phyloP scores from a whole-genome alignment of 1,140 invertebrate genomes.

The Melitaea cinxia region DNA sequence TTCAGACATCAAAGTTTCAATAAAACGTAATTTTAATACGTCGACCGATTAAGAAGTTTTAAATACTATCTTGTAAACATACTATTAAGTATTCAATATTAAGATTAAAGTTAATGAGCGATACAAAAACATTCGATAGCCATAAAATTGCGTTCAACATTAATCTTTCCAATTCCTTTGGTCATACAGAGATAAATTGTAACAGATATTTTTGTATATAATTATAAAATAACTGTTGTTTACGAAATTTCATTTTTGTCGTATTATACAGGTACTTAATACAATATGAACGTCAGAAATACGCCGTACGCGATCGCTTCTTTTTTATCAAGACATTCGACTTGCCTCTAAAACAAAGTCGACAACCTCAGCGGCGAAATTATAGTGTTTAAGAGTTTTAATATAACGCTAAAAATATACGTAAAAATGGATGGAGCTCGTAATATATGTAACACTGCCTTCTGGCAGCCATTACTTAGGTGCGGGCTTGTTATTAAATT shows the following conservation, averaged over 20 bases:
- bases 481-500: conserved; percentile 75
- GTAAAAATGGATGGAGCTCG: conserved; percentile 59
- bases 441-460: conserved; percentile 75
- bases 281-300: conserved; percentile 16
- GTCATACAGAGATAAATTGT: conserved; percentile 18
- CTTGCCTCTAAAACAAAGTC: conserved; percentile 51
- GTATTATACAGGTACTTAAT: conserved; percentile 12
- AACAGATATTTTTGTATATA: conserved; percentile 7
- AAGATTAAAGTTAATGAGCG: conserved; percentile 14
- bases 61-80: neutral
- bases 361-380: conserved; percentile 58
- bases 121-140: conserved; percentile 14
- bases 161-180: conserved; percentile 8
- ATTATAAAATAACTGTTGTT: conserved; percentile 7
- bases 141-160: conserved; percentile 9
- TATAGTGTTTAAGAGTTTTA: conserved; percentile 77
- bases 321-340: conserved; percentile 33
- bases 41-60: neutral
- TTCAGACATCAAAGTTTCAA: neutral
- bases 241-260: conserved; percentile 3
- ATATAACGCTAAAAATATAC: conserved; percentile 72
- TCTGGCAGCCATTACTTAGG: conserved; percentile 75
- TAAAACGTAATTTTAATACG: neutral
- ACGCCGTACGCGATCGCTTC: conserved; percentile 1
- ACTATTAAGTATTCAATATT: conserved; percentile 3